Base-by-base conservation (phyloP, 2,888 invertebrate genomes). In the Molorchus minor region DNA sequence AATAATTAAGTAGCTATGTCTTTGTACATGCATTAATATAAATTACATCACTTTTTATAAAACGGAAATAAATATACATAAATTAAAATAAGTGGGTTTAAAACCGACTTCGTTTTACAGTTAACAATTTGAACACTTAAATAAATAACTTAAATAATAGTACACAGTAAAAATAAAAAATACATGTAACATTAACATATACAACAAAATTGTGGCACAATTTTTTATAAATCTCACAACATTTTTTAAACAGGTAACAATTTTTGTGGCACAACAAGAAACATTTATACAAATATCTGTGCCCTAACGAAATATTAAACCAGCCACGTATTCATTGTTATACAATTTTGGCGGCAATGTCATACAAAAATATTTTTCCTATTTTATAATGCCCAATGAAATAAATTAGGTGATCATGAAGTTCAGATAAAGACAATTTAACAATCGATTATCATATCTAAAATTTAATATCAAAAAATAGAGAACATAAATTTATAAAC, bases 21-120 rank as follows among this genome's bases (percentile, higher is more conserved):
- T 77, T 78, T 77, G 77, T 77, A 77, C 77, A 77, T 73, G 75
- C 76, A 73, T 68, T 68, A 70, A 73, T 69, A 69, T 71, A 72
- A 70, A 68, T 72, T 72, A 75, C 71, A 75, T 73, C 73, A 75
- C 73, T 74, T 73, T 69, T 69, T 64, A 71, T 72, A 71, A 71
- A 70, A 69, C 70, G 71, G 69, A 72, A 77, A 76, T 75, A 76
- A 77, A 71, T 70, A 71, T 70, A 71, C 69, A 73, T 72, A 74
- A 75, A 74, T 72, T 68, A 71, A 69, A 65, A 67, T 58, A 68
- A 63, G 51, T 38, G 61, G 67, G 68, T 68, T 71, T 70, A 57
- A 57, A 71, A 70, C 70, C 69, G 56, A 64, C 58, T 66, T 30
- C 53, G 60, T 61, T 56, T 66, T 56, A 58, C 62, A 55, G 53